A percentile compares a stretch with the other conserved stretches of the same genome.
Conservation (phyloP, 2,888 invertebrate genomes). For the Polyommatus iphigenia region DNA sequence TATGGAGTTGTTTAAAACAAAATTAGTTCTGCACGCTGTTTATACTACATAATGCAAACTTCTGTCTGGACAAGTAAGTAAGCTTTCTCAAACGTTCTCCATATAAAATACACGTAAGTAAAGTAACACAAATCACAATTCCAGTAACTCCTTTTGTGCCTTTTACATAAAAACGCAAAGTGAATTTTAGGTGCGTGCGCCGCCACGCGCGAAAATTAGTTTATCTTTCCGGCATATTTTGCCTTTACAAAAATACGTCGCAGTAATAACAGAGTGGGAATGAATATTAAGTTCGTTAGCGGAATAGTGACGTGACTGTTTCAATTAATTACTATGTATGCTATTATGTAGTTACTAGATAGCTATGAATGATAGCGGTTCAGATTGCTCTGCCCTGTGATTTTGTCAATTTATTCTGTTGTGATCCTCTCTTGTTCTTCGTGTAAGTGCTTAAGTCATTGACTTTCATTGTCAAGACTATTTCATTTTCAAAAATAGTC, state of each 20-base stretch:
- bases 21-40: not conserved
- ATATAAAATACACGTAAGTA: not conserved
- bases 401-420: not conserved
- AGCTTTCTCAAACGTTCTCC: not conserved
- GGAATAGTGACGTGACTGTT: not conserved
- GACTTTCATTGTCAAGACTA: too few relatives aligned
- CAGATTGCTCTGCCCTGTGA: not conserved
- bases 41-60: too few relatives aligned
- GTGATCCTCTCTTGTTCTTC: not conserved
- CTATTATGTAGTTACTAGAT: not conserved
- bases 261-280: conserved; percentile 11
- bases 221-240: not conserved
- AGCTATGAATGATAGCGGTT: not conserved
- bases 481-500: too few relatives aligned
- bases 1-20: not conserved
- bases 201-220: not conserved
- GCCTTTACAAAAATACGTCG: not conserved
- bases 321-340: not conserved
- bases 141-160: not conserved
- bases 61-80: too few relatives aligned
- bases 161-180: conserved; percentile 4
- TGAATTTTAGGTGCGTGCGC: not conserved
- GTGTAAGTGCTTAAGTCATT: not conserved
- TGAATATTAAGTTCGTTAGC: conserved; percentile 10
- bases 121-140: not conserved